Base-by-base conservation (phyloP, 2,888 invertebrate species). In the Lycocerus yunnanus region DNA sequence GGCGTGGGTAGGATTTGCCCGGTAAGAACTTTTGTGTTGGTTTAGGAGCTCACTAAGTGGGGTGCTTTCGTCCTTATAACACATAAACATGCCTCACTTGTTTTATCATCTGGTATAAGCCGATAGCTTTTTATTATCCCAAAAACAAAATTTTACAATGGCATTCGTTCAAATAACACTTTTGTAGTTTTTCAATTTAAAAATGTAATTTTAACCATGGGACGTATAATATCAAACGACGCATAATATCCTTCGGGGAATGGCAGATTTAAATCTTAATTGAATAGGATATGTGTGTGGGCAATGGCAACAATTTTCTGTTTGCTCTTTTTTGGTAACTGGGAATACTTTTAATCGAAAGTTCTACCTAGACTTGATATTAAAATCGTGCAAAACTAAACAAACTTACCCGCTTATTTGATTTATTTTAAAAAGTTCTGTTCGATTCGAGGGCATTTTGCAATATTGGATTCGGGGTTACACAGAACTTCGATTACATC, bases 21-120 rank as follows among this genome's bases (percentile, higher is more conserved):
- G 68, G 76, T 73, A 76, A 76, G 76, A 73, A 73, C 73, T 73
- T 76, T 76, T 73, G 69, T 76, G 71, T 76, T 76, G 76, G 73
- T 75, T 75, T 75, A 75, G 75, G 75, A 72, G 73, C 70, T 68
- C 68, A 68, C 73, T 75, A 75, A 75, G 70, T 70, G 75, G 75
- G 68, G 71, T 65, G 61, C 73, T 63, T 63, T 72, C 72, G 63
- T 75, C 73, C 72, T 75, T 60, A 69, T 59, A 18, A 15, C 76
- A 69, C 71, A 71, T 76, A 76, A 76, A 73, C 75, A 72, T 71
- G 76, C 76, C 61, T 66, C 73, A 66, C 73, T 76, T 73, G 73
- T 71, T 73, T 76, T 76, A 76, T 73, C 76, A 73, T 73, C 69
- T 76, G 73, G 71, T 58, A 71, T 71, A 73, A 75, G 73, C 73